Evolutionary conservation across 1,140 invertebrate genomes (phyloP).

Genomic region (Drosophila sechellia): DNA sequence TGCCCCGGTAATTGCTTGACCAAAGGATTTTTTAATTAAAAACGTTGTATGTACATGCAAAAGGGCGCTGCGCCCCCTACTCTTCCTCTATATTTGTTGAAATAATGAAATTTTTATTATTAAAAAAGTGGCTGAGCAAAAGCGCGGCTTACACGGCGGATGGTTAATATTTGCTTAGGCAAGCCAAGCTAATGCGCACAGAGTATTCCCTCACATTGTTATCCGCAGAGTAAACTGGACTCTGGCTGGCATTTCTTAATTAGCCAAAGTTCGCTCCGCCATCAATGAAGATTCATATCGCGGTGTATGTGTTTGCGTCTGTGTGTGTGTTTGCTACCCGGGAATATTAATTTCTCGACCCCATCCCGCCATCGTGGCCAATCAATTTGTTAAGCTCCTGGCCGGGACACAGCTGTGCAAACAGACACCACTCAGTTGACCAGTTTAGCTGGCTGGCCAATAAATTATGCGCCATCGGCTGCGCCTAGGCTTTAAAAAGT

Average conservation of each 20-base stretch:
- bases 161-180: constrained; percentile 73
- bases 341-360: constrained; percentile 41
- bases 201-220: constrained; percentile 50
- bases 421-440: constrained; percentile 35
- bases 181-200: constrained; percentile 51
- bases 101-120: constrained; percentile 78
- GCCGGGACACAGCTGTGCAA: constrained; percentile 60
- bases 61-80: background rate
- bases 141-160: constrained; percentile 58
- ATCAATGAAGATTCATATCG: constrained; percentile 42
- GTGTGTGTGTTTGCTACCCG: background rate
- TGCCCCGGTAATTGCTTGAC: constrained; percentile 76
- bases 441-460: constrained; percentile 47
- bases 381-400: constrained; percentile 72
- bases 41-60: constrained; percentile 68
- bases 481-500: constrained; percentile 54
- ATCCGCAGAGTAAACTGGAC: constrained; percentile 52
- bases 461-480: constrained; percentile 67
- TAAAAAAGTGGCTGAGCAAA: constrained; percentile 62
- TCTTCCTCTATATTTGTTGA: constrained; percentile 49
- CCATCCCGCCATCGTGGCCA: constrained; percentile 6
- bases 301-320: background rate
- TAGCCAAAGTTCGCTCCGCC: constrained; percentile 34
- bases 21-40: constrained; percentile 83
- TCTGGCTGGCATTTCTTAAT: constrained; percentile 60